Percentiles rank a stretch among this genome's conserved stretches.
phyloP scores from a whole-genome alignment of 1,140 invertebrate species.

The Euschistus heros region DNA sequence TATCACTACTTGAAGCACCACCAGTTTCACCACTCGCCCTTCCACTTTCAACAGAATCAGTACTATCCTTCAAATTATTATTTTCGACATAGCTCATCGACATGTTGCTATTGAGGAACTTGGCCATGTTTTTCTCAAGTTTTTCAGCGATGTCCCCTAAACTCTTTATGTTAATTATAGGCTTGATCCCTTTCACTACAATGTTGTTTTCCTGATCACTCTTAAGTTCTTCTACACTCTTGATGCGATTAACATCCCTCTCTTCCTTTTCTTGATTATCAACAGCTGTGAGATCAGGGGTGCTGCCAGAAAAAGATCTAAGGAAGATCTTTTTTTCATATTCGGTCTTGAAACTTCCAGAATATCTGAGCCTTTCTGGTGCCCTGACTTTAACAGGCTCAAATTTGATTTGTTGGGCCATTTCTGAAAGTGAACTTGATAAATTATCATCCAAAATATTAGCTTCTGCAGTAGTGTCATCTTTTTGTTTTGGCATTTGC shows the following conservation, averaged over 20 bases:
- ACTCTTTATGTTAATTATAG: slow-evolving; percentile 11
- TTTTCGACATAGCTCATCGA: slow-evolving; percentile 13
- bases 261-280: slow-evolving; percentile 12
- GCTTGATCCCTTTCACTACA: slow-evolving; percentile 8
- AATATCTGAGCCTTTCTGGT: slow-evolving; percentile 29
- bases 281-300: slow-evolving; percentile 17
- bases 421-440: slow-evolving; percentile 30
- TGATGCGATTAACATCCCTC: neutral
- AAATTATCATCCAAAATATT: slow-evolving; percentile 27
- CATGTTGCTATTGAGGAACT: slow-evolving; percentile 11
- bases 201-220: slow-evolving; percentile 17
- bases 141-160: slow-evolving; percentile 16
- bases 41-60: slow-evolving; percentile 17
- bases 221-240: slow-evolving; percentile 4
- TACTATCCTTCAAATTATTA: slow-evolving; percentile 21
- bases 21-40: slow-evolving; percentile 14
- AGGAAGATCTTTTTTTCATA: slow-evolving; percentile 28
- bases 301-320: slow-evolving; percentile 10
- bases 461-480: slow-evolving; percentile 18
- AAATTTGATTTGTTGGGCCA: slow-evolving; percentile 30
- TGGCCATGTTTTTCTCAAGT: slow-evolving; percentile 16
- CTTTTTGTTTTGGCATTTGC: slow-evolving; percentile 12
- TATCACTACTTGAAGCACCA: slow-evolving; percentile 20
- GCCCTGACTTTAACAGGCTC: slow-evolving; percentile 23
- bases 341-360: slow-evolving; percentile 36